These are phyloP conservation scores for Piaya cayana DNA, from an alignment of 2,113 vertebrate genomes.

Conservation along the genomic window DNA sequence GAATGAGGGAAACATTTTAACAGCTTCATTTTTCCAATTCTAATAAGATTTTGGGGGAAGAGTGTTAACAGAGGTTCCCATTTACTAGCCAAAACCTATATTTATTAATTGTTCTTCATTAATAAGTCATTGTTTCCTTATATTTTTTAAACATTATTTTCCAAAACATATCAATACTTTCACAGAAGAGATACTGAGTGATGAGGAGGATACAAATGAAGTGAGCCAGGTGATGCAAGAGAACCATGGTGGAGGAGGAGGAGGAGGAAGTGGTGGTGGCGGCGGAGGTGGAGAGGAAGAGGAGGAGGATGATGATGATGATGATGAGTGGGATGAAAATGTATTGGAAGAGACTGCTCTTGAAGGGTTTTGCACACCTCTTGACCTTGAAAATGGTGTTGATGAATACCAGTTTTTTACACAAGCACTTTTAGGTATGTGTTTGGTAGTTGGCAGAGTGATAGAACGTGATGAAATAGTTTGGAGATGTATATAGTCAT, in stretches of 20 bases:
- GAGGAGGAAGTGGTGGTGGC: conserved; percentile 57
- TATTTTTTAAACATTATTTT: neutral
- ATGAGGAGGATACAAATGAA: conserved; percentile 89
- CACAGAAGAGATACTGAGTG: conserved; percentile 94
- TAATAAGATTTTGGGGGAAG: neutral
- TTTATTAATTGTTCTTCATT: neutral
- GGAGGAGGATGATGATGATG: conserved; percentile 84
- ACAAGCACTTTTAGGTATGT: conserved; percentile 87
- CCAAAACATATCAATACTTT: neutral
- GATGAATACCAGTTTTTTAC: conserved; percentile 97
- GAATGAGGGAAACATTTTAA: neutral
- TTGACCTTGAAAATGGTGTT: conserved; percentile 92
- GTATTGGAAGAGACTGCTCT: conserved; percentile 91
- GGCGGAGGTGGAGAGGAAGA: conserved; percentile 82
- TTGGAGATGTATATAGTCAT: neutral
- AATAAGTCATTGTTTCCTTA: neutral
- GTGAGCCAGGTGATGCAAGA: conserved; percentile 79
- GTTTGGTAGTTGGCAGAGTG: neutral
- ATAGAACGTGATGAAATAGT: neutral
- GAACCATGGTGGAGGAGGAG: conserved; percentile 61
- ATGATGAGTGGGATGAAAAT: conserved; percentile 95
- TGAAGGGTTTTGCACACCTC: conserved; percentile 92
- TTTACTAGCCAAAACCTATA: neutral
- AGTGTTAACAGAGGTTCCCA: neutral
- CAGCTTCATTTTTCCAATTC: neutral